Evolutionary conservation across 2,888 invertebrate genomes (phyloP).

Genomic region (Drosophila ustulata): DNA sequence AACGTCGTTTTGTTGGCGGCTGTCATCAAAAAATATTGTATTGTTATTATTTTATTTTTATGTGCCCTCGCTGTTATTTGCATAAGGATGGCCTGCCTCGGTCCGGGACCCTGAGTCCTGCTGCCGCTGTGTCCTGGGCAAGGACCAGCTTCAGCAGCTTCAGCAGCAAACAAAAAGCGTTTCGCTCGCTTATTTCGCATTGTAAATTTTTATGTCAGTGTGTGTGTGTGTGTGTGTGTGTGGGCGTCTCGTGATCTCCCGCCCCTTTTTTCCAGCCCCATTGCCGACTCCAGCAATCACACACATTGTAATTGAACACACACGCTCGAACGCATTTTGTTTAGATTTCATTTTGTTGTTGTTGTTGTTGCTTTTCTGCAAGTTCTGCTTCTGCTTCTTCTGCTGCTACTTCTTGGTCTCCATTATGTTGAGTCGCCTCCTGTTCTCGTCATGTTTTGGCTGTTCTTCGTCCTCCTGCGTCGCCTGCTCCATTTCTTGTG

Average conservation of each 20-base stretch:
- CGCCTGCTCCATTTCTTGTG: constrained; percentile 27
- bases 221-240: constrained; percentile 32
- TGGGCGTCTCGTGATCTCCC: constrained; percentile 35
- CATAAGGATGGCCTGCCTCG: constrained; percentile 70
- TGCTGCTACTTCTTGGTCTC: constrained; percentile 32
- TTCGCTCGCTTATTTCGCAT: constrained; percentile 81
- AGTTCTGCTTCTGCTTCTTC: constrained; percentile 41
- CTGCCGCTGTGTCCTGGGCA: constrained; percentile 28
- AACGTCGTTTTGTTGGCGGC: constrained; percentile 65
- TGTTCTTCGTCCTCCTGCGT: constrained; percentile 36
- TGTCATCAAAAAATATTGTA: constrained; percentile 81
- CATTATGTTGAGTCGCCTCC: constrained; percentile 49
- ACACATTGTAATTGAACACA: constrained; percentile 82
- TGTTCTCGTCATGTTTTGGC: constrained; percentile 60
- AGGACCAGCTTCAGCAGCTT: constrained; percentile 56
- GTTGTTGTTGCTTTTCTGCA: constrained; percentile 19
- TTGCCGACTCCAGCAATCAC: constrained; percentile 72
- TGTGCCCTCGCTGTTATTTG: constrained; percentile 75
- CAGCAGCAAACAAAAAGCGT: constrained; percentile 70
- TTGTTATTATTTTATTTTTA: constrained; percentile 81
- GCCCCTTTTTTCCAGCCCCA: background rate
- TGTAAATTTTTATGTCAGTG: constrained; percentile 76
- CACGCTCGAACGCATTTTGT: constrained; percentile 81
- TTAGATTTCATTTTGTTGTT: constrained; percentile 75
- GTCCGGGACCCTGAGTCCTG: background rate